phyloP scores from a whole-genome alignment of 1,140 invertebrate genomes.

The Sweltsa coloradensis region DNA sequence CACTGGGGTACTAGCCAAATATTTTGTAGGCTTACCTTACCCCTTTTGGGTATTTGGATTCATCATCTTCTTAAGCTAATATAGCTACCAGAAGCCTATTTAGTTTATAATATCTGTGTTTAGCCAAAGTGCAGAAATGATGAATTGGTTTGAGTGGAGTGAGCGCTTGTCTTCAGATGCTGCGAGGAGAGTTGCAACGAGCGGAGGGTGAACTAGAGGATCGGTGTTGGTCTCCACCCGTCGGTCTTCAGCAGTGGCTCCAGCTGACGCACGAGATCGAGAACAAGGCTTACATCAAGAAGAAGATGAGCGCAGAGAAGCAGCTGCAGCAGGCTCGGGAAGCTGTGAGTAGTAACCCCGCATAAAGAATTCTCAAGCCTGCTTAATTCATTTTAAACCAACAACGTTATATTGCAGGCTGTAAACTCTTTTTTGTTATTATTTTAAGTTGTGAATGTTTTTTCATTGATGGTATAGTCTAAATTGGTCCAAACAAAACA shows the following conservation, averaged over 20 bases:
- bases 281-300: constrained; percentile 74
- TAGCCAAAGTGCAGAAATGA: neutral
- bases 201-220: constrained; percentile 82
- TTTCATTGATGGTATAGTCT: no score
- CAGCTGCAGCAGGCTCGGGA: constrained; percentile 80
- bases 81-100: neutral
- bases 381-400: no score
- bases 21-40: no score
- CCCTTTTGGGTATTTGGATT: no score
- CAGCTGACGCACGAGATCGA: constrained; percentile 91
- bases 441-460: no score
- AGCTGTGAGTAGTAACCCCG: constrained; percentile 70
- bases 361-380: no score
- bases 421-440: no score
- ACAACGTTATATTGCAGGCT: no score
- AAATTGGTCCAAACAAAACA: no score
- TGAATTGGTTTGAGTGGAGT: constrained; percentile 1
- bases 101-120: neutral
- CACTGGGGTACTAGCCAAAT: no score
- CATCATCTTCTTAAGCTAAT: no score
- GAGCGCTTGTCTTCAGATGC: constrained; percentile 40
- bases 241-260: constrained; percentile 83
- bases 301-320: constrained; percentile 70
- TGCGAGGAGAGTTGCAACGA: constrained; percentile 65
- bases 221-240: constrained; percentile 72